These are phyloP conservation scores for Protonemura montana DNA, from an alignment of 2,888 invertebrate genomes.

Conservation along the genomic window DNA sequence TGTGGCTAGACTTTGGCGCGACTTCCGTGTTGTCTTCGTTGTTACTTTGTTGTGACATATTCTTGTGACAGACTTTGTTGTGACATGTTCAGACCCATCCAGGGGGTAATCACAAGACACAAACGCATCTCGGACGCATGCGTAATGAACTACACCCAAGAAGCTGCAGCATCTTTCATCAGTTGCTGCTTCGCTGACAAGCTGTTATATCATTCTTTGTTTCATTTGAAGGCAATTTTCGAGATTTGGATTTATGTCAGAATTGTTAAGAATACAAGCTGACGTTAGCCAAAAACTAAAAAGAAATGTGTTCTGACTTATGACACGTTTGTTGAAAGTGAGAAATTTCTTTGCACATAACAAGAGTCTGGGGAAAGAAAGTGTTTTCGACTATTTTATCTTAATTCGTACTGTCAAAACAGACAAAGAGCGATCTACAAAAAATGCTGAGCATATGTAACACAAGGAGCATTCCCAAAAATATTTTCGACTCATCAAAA, in stretches of 20 bases:
- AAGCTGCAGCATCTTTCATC: neutral
- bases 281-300: slow-evolving; percentile 30
- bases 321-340: slow-evolving; percentile 39
- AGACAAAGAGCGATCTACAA: slow-evolving; percentile 34
- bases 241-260: slow-evolving; percentile 28
- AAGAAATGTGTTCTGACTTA: slow-evolving; percentile 32
- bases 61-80: no score
- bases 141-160: neutral
- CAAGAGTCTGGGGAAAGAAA: slow-evolving; percentile 33
- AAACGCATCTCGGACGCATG: no score
- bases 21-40: no score
- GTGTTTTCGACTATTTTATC: slow-evolving; percentile 35
- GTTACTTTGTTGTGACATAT: no score
- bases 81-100: no score
- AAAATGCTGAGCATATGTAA: neutral
- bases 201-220: slow-evolving; percentile 18
- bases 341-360: slow-evolving; percentile 35
- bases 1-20: no score
- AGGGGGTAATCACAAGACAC: no score
- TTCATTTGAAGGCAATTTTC: slow-evolving; percentile 33
- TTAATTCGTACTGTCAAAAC: slow-evolving; percentile 36
- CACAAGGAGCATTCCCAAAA: neutral
- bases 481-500: neutral
- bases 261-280: slow-evolving; percentile 35
- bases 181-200: slow-evolving; percentile 26